Conservation (phyloP, 30 jellyfish, hydroid and myxozoan genomes). For the Sanderia malayensis region DNA sequence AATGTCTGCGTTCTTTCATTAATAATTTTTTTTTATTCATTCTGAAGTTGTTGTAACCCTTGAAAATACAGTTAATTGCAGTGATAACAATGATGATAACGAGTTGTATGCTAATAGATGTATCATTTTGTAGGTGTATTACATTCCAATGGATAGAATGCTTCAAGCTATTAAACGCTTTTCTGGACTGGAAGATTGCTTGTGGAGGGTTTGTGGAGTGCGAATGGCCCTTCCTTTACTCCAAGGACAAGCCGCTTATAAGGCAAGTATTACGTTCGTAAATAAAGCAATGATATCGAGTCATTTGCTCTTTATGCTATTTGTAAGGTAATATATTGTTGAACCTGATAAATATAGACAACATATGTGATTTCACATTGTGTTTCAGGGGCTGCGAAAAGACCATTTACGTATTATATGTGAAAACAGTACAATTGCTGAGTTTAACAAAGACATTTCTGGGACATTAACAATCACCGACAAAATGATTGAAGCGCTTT, state of each 20-base stretch:
- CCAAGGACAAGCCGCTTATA: conserved; percentile 72
- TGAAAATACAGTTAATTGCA: too few species aligned
- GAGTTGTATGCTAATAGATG: too few species aligned
- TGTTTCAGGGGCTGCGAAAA: conserved; percentile 76
- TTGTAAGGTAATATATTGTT: too few species aligned
- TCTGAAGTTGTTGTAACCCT: too few species aligned
- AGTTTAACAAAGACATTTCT: background rate
- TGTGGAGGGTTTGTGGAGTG: conserved; percentile 86
- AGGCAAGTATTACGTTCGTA: too few species aligned
- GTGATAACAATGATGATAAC: too few species aligned
- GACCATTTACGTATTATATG: conserved; percentile 79
- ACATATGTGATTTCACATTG: too few species aligned
- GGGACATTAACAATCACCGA: conserved; percentile 43
- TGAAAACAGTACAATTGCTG: conserved; percentile 82
- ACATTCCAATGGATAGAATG: conserved; percentile 69
- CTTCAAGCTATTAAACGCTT: conserved; percentile 62
- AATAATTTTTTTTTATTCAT: too few species aligned
- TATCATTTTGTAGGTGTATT: conserved; percentile 70
- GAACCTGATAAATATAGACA: too few species aligned
- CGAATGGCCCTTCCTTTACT: conserved; percentile 80
- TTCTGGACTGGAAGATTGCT: conserved; percentile 72
- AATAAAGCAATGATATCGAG: too few species aligned
- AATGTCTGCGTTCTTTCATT: too few species aligned
- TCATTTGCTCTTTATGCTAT: too few species aligned
- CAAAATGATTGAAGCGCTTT: conserved; percentile 63